Percentiles rank a stretch among this genome's conserved stretches.
These are phyloP conservation scores for Peromyscus eremicus DNA, from an alignment of 2,797 vertebrate species.

Conservation along the genomic window DNA sequence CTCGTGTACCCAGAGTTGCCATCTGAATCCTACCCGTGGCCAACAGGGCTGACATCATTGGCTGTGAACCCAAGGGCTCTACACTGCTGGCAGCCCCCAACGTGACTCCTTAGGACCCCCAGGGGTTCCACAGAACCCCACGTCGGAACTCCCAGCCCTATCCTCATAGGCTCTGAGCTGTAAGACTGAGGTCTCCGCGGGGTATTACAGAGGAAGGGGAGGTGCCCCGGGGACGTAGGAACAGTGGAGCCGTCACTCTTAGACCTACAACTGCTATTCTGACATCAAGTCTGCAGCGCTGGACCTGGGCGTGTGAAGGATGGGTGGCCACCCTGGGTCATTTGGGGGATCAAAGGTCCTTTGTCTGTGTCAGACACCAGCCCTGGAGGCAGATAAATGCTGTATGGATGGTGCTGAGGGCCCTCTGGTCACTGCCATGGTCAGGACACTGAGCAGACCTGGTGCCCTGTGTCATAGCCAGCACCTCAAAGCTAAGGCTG, in stretches of 20 bases:
- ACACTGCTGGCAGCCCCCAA: not conserved
- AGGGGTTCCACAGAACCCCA: not conserved
- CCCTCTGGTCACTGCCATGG: not conserved
- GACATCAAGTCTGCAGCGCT: not conserved
- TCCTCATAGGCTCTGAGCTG: not conserved
- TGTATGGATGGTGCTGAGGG: not conserved
- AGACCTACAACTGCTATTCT: not conserved
- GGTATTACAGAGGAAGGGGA: not conserved
- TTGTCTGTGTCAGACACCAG: not conserved
- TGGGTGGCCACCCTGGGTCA: not conserved
- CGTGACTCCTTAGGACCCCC: not conserved
- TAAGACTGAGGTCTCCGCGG: not conserved
- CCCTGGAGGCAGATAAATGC: not conserved
- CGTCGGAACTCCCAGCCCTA: not conserved
- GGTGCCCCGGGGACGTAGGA: too few relatives aligned
- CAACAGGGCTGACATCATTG: not conserved
- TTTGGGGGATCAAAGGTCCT: not conserved
- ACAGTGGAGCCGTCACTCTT: not conserved
- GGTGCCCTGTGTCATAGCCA: not conserved
- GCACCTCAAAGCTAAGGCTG: not conserved
- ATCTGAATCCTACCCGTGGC: not conserved
- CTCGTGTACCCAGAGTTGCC: not conserved
- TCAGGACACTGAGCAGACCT: not conserved
- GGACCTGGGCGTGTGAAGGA: not conserved
- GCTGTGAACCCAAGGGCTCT: not conserved